Conservation (phyloP, 2,113 vertebrate species). For the Illadopsis cleaveri region DNA sequence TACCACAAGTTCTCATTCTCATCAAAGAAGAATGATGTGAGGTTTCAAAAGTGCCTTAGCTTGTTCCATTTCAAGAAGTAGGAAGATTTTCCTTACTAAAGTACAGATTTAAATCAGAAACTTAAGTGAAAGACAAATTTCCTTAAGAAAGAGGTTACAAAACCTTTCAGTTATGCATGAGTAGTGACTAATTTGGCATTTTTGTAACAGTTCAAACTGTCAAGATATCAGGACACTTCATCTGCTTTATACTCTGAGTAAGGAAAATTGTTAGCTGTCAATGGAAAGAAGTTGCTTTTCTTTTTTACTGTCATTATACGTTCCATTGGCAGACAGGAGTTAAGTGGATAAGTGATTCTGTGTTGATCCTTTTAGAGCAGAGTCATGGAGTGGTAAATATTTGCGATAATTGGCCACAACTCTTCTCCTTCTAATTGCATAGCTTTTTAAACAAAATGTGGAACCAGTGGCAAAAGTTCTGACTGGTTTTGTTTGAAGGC, state of each 20-base stretch:
- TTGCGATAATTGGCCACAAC: not conserved
- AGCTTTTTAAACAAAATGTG: not conserved
- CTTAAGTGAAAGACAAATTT: not conserved
- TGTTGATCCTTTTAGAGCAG: not conserved
- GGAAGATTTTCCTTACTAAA: not conserved
- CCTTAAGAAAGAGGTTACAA: not conserved
- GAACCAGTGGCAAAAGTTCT: not conserved
- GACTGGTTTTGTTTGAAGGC: not conserved
- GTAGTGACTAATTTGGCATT: not conserved
- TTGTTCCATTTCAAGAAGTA: not conserved
- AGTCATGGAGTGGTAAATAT: not conserved
- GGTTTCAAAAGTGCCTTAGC: not conserved
- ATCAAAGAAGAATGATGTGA: not conserved
- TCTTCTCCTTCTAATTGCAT: not conserved
- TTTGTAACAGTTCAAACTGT: not conserved
- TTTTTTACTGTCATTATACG: not conserved
- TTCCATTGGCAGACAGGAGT: not conserved
- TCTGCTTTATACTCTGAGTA: not conserved
- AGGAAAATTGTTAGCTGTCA: not conserved
- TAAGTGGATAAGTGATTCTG: not conserved
- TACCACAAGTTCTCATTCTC: not conserved
- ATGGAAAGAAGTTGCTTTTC: not conserved
- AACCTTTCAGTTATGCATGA: not conserved
- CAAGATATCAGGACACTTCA: not conserved
- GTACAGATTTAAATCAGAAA: not conserved